Conservation (phyloP, 2,888 invertebrate genomes). For the Apamea anceps region DNA sequence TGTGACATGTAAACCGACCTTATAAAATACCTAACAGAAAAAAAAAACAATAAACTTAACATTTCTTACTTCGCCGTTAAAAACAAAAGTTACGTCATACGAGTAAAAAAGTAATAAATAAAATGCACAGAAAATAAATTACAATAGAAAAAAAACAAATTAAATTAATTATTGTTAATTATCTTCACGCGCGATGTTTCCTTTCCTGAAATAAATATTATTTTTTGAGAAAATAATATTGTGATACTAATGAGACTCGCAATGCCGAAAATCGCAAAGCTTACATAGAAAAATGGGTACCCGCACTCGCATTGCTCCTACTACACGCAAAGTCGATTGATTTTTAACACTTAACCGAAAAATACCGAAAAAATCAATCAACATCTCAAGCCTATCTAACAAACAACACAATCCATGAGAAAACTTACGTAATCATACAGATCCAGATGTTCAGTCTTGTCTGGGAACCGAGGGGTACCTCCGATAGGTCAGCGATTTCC, state of each 20-base stretch:
- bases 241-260: constrained; percentile 35
- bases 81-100: constrained; percentile 52
- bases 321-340: constrained; percentile 29
- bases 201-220: constrained; percentile 79
- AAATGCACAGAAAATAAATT: constrained; percentile 83
- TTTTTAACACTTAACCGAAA: neutral
- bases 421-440: constrained; percentile 60
- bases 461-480: constrained; percentile 78
- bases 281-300: constrained; percentile 59
- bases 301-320: constrained; percentile 59
- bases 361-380: constrained; percentile 8
- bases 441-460: constrained; percentile 80
- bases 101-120: constrained; percentile 73
- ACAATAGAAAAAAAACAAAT: constrained; percentile 65
- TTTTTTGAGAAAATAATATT: constrained; percentile 39
- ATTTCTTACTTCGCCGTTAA: constrained; percentile 61
- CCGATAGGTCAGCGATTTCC: constrained; percentile 76
- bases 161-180: constrained; percentile 61
- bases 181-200: constrained; percentile 73
- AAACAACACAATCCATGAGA: neutral
- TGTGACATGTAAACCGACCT: constrained; percentile 52
- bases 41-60: constrained; percentile 60
- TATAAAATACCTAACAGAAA: constrained; percentile 47
- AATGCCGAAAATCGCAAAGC: constrained; percentile 46
- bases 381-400: neutral